phyloP scores from a whole-genome alignment of 2,888 invertebrate species.

The Drymonia ruficornis region DNA sequence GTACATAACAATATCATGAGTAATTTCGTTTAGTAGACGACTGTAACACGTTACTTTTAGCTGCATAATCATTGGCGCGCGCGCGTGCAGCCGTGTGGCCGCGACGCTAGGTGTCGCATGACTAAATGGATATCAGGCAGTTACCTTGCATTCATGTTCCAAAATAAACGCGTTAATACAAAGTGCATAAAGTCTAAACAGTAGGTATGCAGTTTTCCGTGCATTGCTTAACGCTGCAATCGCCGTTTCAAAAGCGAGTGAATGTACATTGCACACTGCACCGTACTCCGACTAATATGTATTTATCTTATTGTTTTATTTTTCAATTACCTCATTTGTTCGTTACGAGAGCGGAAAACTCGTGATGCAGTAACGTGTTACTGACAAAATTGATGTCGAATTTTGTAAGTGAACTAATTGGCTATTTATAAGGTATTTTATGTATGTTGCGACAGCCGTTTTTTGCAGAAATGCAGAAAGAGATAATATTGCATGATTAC shows the following conservation, averaged over 20 bases:
- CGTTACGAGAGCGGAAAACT: constrained; percentile 7
- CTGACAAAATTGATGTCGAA: constrained; percentile 2
- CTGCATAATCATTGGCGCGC: no score
- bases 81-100: no score
- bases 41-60: no score
- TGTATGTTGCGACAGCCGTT: not conserved
- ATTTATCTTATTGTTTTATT: constrained; percentile 7
- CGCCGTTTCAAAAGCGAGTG: constrained; percentile 4
- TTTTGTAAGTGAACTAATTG: constrained; percentile 1
- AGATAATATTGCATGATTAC: no score
- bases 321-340: constrained; percentile 5
- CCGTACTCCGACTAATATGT: not conserved
- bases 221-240: not conserved
- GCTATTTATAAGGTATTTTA: not conserved
- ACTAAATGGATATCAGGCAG: no score
- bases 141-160: no score
- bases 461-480: not conserved
- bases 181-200: constrained; percentile 1
- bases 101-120: no score
- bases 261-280: constrained; percentile 1
- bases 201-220: not conserved
- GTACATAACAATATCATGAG: no score
- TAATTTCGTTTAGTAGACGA: no score
- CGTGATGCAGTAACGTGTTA: not conserved
- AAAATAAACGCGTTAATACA: no score